A percentile compares a stretch with the other conserved stretches of the same genome.
Evolutionary conservation across 2,888 invertebrate genomes (phyloP).

Genomic region (Choreutis nemorana): DNA sequence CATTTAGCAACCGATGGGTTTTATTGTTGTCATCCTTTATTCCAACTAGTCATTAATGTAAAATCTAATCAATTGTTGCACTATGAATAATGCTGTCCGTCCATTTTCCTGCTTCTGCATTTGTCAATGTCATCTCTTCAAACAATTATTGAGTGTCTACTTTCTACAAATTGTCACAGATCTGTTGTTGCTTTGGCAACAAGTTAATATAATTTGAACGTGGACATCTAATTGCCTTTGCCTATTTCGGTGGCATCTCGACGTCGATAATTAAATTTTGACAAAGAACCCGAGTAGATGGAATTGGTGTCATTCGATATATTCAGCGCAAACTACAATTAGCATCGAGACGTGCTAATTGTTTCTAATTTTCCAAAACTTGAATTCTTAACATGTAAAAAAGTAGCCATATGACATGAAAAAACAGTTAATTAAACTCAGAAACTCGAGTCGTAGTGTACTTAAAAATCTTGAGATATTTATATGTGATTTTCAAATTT

Average conservation of each 20-base stretch:
- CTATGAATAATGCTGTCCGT: conserved; percentile 14
- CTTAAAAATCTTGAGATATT: no score
- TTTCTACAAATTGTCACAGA: conserved; percentile 46
- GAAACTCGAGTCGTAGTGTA: no score
- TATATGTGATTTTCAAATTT: no score
- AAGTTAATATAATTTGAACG: conserved; percentile 18
- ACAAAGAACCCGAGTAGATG: conserved; percentile 39
- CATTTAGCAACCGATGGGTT: conserved; percentile 41
- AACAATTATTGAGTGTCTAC: conserved; percentile 40
- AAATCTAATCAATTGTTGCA: conserved; percentile 41
- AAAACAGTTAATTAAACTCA: no score
- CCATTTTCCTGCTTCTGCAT: conserved; percentile 17
- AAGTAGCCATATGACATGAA: no score
- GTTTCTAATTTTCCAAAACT: no score
- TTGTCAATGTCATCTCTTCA: conserved; percentile 16
- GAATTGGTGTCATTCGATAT: conserved; percentile 58
- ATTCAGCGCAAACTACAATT: conserved; percentile 40
- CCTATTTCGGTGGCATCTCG: conserved; percentile 46
- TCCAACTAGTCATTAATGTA: conserved; percentile 38
- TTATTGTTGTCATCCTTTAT: conserved; percentile 35
- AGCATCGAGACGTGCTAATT: conserved; percentile 55
- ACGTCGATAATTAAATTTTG: conserved; percentile 61
- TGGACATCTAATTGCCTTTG: no score
- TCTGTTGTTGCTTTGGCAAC: conserved; percentile 36
- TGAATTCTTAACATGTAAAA: no score